Base-by-base conservation (phyloP, 1,140 invertebrate genomes). In the Trichogramma pretiosum region DNA sequence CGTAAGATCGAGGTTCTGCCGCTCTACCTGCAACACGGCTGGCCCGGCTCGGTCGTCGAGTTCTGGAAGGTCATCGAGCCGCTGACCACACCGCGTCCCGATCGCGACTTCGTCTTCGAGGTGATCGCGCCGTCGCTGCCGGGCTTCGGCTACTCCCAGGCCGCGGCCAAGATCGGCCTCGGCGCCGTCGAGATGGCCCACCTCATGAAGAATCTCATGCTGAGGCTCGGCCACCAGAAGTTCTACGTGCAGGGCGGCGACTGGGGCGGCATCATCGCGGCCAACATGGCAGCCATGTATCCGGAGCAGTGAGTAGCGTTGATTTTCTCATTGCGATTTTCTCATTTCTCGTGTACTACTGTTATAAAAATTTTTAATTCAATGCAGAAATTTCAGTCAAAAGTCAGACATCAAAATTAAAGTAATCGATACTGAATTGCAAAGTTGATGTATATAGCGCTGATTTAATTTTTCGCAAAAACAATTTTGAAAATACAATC, bases 181-280 rank as follows among this genome's bases (percentile, higher is more conserved):
- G 60, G 44, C 3, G 5, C 45, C 3, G 11, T 76, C 11, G 72
- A 89, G 63, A 77, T 84, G 1, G 80, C 79, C 0, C 73, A 85
- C 1, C 68, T 94, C 13, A 78, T 94, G 57, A 79, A 82, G 24
- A 89, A 85, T 60, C 69, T 96, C 7, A 94, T 95, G 92, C 58
- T 75, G 2, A 74, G 87, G 36, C 68, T 95, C 1, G 86, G 87
- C 0, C 77, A 79, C 60, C 58, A 83, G 1, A 80, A 82, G 59
- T 96, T 81, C 63, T 83, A 89, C 46, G 65, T 84, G 0, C 91
- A 94, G 65, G 89, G 89, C 5, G 89, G 89, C 5, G 91, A 95
- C 60, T 87, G 84, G 85, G 87, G 88, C 1, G 60, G 78, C 1
- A 5, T 76, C 0, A 77, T 90, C 33, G 76, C 67, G 0, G 53